Conservation (phyloP, 2,888 invertebrate genomes). For the Oasisia sp. region DNA sequence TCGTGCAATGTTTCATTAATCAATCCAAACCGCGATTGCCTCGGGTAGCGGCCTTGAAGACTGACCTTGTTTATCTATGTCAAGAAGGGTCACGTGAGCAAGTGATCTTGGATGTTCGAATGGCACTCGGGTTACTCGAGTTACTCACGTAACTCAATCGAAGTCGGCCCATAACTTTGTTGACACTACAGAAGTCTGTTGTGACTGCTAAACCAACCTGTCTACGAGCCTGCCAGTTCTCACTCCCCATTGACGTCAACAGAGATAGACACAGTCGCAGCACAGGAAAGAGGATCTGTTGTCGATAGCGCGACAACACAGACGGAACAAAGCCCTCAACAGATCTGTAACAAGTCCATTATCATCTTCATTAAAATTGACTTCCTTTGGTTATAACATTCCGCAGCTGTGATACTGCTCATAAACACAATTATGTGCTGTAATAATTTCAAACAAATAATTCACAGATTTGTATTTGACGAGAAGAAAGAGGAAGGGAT, state of each 20-base stretch:
- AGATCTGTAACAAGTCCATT: conserved; percentile 22
- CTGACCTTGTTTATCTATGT: too few species aligned
- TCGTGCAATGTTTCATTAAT: too few species aligned
- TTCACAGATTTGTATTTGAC: background rate
- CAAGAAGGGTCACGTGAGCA: too few species aligned
- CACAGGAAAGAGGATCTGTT: conserved; percentile 85
- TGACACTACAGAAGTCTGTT: background rate
- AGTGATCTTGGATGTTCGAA: too few species aligned
- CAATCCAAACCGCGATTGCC: too few species aligned
- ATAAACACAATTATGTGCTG: too few species aligned
- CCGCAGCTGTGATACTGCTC: background rate
- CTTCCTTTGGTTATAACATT: background rate
- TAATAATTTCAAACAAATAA: too few species aligned
- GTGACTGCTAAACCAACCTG: background rate
- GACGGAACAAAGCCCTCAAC: conserved; percentile 40
- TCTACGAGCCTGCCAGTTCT: conserved; percentile 81
- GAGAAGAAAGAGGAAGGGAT: background rate
- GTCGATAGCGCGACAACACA: conserved; percentile 40
- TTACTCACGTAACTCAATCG: too few species aligned
- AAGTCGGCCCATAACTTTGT: too few species aligned
- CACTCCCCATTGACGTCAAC: conserved; percentile 83
- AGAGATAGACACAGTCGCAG: conserved; percentile 81
- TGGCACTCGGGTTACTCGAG: too few species aligned
- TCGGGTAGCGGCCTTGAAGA: too few species aligned
- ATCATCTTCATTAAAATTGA: background rate